phyloP scores from a whole-genome alignment of 1,140 invertebrate species.

The Hyles vespertilio region DNA sequence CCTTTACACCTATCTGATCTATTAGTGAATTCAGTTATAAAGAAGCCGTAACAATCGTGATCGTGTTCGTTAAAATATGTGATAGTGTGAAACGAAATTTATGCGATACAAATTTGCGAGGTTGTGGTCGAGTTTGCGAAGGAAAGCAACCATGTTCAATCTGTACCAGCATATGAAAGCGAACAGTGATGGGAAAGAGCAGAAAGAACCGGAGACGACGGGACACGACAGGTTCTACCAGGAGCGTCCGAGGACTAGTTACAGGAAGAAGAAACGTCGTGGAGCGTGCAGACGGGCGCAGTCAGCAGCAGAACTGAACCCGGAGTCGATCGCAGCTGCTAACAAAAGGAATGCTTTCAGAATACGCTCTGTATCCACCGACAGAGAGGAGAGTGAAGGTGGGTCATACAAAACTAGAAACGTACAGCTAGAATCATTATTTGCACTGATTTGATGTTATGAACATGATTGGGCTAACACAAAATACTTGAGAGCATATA shows the following conservation, averaged over 20 bases:
- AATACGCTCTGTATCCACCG: slow-evolving; percentile 76
- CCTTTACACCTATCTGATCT: slow-evolving; percentile 6
- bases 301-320: slow-evolving; percentile 84
- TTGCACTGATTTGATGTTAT: background rate
- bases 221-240: slow-evolving; percentile 87
- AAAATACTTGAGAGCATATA: too few species aligned
- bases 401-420: slow-evolving; percentile 6
- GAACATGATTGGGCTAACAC: too few species aligned
- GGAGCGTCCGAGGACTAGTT: slow-evolving; percentile 77
- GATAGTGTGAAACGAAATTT: background rate
- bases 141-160: slow-evolving; percentile 80
- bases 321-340: slow-evolving; percentile 79
- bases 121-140: slow-evolving; percentile 24
- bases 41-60: background rate
- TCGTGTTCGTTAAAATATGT: background rate
- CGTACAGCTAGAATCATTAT: background rate
- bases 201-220: slow-evolving; percentile 79
- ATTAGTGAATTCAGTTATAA: background rate
- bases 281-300: slow-evolving; percentile 79
- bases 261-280: slow-evolving; percentile 75
- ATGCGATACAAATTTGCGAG: slow-evolving; percentile 34
- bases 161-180: slow-evolving; percentile 84
- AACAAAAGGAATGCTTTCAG: slow-evolving; percentile 77
- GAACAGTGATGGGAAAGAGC: slow-evolving; percentile 78
- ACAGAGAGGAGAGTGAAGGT: slow-evolving; percentile 74